Conservation (phyloP, 2,888 invertebrate species). For the Unio delphinus region DNA sequence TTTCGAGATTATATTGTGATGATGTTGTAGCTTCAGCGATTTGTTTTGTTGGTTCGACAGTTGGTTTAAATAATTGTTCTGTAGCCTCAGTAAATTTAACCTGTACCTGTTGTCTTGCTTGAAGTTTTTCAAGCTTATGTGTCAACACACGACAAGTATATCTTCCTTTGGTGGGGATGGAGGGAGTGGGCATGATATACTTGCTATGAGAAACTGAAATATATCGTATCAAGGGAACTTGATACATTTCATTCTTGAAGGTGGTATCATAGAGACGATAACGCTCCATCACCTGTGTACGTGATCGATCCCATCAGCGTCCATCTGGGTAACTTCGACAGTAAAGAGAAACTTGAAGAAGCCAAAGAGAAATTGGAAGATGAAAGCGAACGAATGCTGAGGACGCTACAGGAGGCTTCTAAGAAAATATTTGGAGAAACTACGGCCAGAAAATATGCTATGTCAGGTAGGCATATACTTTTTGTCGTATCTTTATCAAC, state of each 20-base stretch:
- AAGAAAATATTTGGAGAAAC: slow-evolving; percentile 27
- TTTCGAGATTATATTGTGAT: no score
- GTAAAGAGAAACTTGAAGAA: slow-evolving; percentile 24
- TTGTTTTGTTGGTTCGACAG: no score
- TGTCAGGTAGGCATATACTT: slow-evolving; percentile 36
- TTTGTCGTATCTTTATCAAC: not conserved
- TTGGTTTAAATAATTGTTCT: no score
- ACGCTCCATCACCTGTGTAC: slow-evolving; percentile 42
- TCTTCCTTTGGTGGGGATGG: no score
- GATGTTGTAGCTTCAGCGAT: no score
- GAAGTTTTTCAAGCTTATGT: no score
- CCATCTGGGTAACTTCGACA: slow-evolving; percentile 39
- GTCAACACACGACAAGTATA: no score
- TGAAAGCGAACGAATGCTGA: slow-evolving; percentile 41
- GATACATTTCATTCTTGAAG: slow-evolving; percentile 17
- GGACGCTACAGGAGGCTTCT: slow-evolving; percentile 29
- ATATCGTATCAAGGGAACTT: no score
- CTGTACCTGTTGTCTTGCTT: no score
- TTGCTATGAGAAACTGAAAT: no score
- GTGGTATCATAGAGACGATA: slow-evolving; percentile 50
- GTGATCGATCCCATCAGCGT: slow-evolving; percentile 45
- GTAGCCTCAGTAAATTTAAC: no score
- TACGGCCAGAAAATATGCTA: slow-evolving; percentile 39
- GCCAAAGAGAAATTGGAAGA: slow-evolving; percentile 41
- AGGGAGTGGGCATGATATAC: no score